A percentile compares a stretch with the other conserved stretches of the same genome.
These are phyloP conservation scores for Orthochromis malagaraziensis DNA, from an alignment of 2,113 vertebrate genomes.

Conservation along the genomic window DNA sequence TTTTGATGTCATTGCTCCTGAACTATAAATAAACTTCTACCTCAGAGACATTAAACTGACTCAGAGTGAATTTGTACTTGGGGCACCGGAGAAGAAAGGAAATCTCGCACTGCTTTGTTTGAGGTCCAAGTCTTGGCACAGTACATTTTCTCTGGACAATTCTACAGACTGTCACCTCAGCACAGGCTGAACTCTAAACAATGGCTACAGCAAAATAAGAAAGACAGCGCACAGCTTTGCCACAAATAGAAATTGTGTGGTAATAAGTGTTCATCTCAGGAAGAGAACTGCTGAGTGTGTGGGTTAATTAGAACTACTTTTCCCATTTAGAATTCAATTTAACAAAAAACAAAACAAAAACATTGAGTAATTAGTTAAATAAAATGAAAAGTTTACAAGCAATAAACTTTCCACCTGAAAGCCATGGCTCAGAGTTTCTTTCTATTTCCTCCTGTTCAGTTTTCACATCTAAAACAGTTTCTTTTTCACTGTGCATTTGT, in stretches of 20 bases:
- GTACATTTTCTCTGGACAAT: neutral
- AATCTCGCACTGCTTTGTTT: neutral
- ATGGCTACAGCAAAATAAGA: neutral
- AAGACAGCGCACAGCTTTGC: neutral
- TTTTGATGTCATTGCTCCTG: neutral
- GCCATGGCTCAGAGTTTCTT: neutral
- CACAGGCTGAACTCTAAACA: neutral
- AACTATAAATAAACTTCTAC: constrained; percentile 1
- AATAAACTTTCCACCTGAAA: neutral
- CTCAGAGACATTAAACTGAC: neutral
- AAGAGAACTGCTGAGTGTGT: neutral
- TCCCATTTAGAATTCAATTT: neutral
- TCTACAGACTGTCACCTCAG: neutral
- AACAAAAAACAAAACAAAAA: neutral
- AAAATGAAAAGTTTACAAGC: neutral
- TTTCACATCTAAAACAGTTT: neutral
- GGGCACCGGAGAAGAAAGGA: neutral
- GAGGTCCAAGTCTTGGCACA: neutral
- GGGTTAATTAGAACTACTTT: neutral
- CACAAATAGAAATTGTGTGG: neutral
- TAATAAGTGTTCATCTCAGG: neutral
- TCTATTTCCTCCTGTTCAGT: neutral
- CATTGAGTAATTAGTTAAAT: neutral
- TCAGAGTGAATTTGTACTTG: neutral
- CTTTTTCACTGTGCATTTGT: neutral